These are phyloP conservation scores for Selene dorsalis DNA, from an alignment of 2,797 vertebrate genomes.

Conservation along the genomic window DNA sequence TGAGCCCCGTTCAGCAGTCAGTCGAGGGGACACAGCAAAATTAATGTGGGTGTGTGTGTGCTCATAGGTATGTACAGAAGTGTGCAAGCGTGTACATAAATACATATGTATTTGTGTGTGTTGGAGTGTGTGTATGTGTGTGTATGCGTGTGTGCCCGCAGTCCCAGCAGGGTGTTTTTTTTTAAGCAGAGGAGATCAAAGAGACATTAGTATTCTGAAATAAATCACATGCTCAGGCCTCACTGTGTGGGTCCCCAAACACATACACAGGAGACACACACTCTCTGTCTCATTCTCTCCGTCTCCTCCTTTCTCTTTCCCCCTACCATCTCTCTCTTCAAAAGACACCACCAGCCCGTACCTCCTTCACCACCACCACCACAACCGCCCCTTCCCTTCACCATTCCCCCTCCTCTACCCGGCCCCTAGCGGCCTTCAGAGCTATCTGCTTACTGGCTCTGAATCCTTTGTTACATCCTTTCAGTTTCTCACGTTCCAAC, in stretches of 20 bases:
- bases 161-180: conserved; percentile 77
- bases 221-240: conserved; percentile 81
- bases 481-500: conserved; percentile 77
- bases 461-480: conserved; percentile 80
- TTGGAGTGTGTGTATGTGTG: conserved; percentile 13
- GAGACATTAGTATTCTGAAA: conserved; percentile 85
- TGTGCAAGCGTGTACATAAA: conserved; percentile 54
- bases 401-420: neutral
- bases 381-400: conserved; percentile 2
- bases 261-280: conserved; percentile 74
- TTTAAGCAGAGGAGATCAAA: conserved; percentile 82
- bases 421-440: conserved; percentile 77
- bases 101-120: conserved; percentile 62
- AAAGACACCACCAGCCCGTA: conserved; percentile 65
- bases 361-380: conserved; percentile 11
- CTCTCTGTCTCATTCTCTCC: conserved; percentile 54
- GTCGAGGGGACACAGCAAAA: conserved; percentile 63
- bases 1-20: conserved; percentile 66
- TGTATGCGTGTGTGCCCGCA: conserved; percentile 41
- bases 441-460: conserved; percentile 78
- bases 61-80: conserved; percentile 50
- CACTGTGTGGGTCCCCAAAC: conserved; percentile 76
- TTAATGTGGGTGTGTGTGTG: conserved; percentile 55
- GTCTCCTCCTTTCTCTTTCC: conserved; percentile 67
- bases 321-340: conserved; percentile 71